Evolutionary conservation across 2,113 vertebrate genomes (phyloP).

Genomic region (Xiphorhynchus elegans): DNA sequence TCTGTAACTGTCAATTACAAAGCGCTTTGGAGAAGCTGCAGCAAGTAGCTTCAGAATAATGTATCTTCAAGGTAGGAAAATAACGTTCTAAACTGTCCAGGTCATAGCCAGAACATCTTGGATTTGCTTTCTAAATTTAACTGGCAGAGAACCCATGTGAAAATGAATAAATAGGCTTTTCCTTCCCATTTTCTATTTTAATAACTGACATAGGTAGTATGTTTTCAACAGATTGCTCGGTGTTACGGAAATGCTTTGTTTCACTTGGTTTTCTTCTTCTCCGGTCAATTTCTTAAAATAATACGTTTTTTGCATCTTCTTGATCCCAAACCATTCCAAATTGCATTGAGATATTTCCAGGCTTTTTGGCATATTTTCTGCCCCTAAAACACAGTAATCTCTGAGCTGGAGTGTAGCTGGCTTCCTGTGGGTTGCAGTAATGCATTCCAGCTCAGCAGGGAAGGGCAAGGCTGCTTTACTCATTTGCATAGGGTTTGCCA

Average conservation of each 20-base stretch:
- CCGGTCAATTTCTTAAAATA: neutral
- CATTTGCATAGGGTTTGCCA: neutral
- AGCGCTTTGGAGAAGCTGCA: neutral
- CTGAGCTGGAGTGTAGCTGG: neutral
- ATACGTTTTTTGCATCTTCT: neutral
- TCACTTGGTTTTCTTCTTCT: neutral
- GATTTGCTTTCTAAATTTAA: neutral
- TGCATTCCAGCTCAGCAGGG: neutral
- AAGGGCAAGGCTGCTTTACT: neutral
- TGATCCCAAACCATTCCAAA: neutral
- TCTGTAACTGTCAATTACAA: neutral
- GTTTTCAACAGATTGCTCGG: neutral
- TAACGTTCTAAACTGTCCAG: neutral
- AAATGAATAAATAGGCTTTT: neutral
- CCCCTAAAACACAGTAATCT: neutral
- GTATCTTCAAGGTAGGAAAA: neutral
- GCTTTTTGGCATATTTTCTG: constrained; percentile 8
- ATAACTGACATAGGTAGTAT: neutral
- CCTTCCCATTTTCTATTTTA: neutral
- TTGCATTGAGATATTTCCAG: neutral
- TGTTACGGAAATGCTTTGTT: neutral
- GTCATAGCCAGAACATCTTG: neutral
- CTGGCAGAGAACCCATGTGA: neutral
- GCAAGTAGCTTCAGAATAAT: neutral
- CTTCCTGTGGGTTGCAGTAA: neutral